Conservation (phyloP, 2,797 vertebrate species). For the Siniperca scherzeri region DNA sequence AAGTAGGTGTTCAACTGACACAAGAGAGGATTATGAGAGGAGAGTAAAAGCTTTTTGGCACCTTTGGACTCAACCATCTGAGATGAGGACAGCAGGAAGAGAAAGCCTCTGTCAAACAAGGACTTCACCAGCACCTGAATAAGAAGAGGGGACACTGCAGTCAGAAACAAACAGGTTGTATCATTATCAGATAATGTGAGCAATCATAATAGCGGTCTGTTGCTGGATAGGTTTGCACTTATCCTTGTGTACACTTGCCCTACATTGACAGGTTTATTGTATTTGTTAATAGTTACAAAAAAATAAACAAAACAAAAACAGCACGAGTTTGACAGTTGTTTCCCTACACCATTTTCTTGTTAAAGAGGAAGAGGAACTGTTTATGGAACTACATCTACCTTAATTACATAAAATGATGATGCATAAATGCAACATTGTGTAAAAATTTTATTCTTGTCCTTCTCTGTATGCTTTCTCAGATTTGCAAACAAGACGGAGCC, state of each 20-base stretch:
- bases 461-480: not conserved
- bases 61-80: slow-evolving; percentile 93
- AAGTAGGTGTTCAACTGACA: slow-evolving; percentile 56
- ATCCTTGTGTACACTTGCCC: not conserved
- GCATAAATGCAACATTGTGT: not conserved
- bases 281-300: not conserved
- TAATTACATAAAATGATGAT: slow-evolving; percentile 5
- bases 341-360: not conserved
- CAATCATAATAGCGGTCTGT: slow-evolving; percentile 1
- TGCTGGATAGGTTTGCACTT: not conserved
- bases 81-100: slow-evolving; percentile 93
- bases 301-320: not conserved
- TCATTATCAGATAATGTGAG: not conserved
- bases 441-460: not conserved
- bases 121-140: slow-evolving; percentile 96
- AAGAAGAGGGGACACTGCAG: slow-evolving; percentile 21
- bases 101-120: slow-evolving; percentile 93
- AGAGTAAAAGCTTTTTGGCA: slow-evolving; percentile 69
- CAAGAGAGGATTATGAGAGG: slow-evolving; percentile 37
- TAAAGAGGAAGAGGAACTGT: not conserved
- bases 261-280: not conserved
- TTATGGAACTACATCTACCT: not conserved
- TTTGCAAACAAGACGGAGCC: not conserved
- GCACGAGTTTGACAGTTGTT: not conserved
- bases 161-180: slow-evolving; percentile 36